Percentiles rank a stretch among this genome's conserved stretches.
Conservation (phyloP, 2,797 vertebrate genomes). For the Ispidina lecontei region DNA sequence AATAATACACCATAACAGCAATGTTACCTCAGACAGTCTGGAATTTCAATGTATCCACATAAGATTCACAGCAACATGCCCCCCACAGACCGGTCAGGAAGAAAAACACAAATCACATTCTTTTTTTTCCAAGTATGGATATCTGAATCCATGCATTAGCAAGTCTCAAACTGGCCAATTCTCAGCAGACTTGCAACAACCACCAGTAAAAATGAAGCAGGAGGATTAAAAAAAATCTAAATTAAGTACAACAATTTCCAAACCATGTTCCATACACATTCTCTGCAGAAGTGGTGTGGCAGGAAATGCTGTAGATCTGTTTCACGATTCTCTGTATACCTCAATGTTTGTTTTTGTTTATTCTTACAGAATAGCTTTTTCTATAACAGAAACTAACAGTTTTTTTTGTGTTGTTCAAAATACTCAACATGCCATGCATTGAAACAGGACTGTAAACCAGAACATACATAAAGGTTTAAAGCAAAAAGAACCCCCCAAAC, state of each 20-base stretch:
- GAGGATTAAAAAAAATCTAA: background rate
- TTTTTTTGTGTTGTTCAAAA: background rate
- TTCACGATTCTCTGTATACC: background rate
- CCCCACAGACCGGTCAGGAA: background rate
- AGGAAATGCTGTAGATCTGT: background rate
- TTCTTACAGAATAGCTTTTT: background rate
- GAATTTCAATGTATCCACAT: background rate
- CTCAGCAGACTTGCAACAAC: background rate
- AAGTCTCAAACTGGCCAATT: accelerated
- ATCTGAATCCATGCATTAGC: background rate
- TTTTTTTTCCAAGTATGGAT: background rate
- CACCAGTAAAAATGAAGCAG: background rate
- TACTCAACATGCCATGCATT: background rate
- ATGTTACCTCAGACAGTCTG: background rate
- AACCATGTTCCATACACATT: background rate
- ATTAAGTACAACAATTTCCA: background rate
- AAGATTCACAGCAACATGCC: background rate
- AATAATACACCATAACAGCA: background rate
- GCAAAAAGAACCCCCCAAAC: background rate
- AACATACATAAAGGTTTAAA: background rate
- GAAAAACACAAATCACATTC: background rate
- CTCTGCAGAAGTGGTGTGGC: background rate
- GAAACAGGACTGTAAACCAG: background rate
- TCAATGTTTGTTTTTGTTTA: background rate
- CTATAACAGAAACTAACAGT: background rate